Conservation (phyloP, 2,113 vertebrate species). For the Melozone crissalis region DNA sequence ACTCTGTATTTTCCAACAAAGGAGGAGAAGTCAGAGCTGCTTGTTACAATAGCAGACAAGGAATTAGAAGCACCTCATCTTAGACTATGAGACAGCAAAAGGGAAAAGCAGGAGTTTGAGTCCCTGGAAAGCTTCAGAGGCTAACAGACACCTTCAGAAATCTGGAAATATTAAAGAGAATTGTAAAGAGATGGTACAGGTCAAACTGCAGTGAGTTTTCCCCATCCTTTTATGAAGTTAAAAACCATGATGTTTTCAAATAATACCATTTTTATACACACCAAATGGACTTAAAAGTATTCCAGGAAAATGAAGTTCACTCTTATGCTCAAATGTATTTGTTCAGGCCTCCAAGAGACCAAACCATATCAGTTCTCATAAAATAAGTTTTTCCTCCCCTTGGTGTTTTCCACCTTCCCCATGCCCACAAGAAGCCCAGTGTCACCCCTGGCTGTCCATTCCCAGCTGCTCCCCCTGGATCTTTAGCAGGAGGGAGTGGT, state of each 20-base stretch:
- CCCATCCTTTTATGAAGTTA: background rate
- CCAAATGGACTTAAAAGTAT: background rate
- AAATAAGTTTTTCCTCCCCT: background rate
- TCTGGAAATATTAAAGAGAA: background rate
- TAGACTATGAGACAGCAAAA: background rate
- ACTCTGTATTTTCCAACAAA: background rate
- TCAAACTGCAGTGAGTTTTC: background rate
- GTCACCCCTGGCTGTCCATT: background rate
- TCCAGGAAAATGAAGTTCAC: background rate
- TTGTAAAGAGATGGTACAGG: background rate
- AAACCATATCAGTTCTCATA: fast-evolving
- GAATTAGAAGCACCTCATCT: background rate
- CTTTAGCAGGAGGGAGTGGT: background rate
- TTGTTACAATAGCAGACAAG: background rate
- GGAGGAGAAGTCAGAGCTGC: background rate
- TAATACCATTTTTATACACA: background rate
- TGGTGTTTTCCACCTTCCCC: background rate
- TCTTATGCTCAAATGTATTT: background rate
- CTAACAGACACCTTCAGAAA: background rate
- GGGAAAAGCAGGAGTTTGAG: background rate
- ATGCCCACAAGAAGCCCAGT: background rate
- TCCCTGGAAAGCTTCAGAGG: background rate
- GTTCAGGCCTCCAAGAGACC: background rate
- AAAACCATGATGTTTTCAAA: fast-evolving
- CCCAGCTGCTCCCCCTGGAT: background rate